Base-by-base conservation (phyloP, 2,113 vertebrate genomes). In the Halcyon senegalensis region DNA sequence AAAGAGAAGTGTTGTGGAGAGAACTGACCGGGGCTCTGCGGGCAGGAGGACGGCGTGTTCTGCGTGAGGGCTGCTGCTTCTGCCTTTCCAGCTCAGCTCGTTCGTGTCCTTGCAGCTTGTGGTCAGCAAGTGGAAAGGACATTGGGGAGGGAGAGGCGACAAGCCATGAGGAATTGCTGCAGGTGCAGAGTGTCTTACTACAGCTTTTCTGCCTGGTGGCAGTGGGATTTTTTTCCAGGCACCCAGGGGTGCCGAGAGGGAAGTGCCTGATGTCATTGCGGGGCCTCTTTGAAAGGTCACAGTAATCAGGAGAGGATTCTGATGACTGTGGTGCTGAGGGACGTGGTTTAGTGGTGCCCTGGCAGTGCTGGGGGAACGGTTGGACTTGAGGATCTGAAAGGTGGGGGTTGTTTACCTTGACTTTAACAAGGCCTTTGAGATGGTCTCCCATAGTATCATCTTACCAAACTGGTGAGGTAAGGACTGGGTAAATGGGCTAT, bases 231-330 rank as follows among this genome's bases (percentile, higher is more conserved):
- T 78, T 25, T 51, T 80, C 59, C 8, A 0, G 37, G 75, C 44
- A n/a, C 51, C 43, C 83, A 53, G n/a, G 74, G 85, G 83, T 51
- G 82, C 67, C 15, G 88, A 46, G 68, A 59, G 68, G n/a, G 68
- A 86, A 16, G 55, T 3, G 28, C 55, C 63, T 0, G 1, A n/a
- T 77, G 83, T 69, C 69, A 59, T 31, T 80, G 41, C 77, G 70
- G 56, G 41, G 58, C 28, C 23, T 5, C 86, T 89, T 43, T 19
- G 91, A 51, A 92, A 94, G 84, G 84, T 89, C 83, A 62, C 60
- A 58, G 86, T 63, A 37, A 69, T 62, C 10, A 24, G 43, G 72
- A 53, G 72, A 92, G 63, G 46, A 79, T 94, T 85, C 53, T 80
- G 85, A 27, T 74, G 77, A 44, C 41, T 18, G 19, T 67, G 43